Evolutionary conservation across 2,797 vertebrate genomes (phyloP), one percentile per base, ranked within the genome.

Genomic region (Melanotaenia parkinsoni): DNA sequence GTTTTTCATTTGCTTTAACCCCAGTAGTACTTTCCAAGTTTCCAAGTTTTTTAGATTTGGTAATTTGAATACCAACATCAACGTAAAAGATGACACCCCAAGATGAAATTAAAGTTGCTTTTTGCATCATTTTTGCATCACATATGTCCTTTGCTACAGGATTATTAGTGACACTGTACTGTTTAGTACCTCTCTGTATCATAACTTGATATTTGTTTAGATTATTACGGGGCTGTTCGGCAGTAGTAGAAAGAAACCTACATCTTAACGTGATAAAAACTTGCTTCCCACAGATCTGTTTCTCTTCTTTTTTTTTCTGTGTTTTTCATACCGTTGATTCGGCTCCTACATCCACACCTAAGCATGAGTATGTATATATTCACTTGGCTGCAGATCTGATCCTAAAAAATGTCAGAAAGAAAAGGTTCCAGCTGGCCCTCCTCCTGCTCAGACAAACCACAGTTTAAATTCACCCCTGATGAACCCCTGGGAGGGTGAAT

Each of bases 371-470:
- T 32, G 16, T 43, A 57, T 58, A 51, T 82, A 72, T 83, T 76
- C 70, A 74, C 50, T 81, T 84, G 74, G 59, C 79, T 70, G 57
- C 63, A 83, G 69, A 80, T 51, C 57, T 50, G 33, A 22, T 75
- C 53, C 57, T 65, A 26, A 70, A 77, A 72, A 72, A 75, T 81
- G 35, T 86, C 73, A 77, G 66, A 37, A 59, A 43, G 60, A 76
- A 64, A 79, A 71, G 22, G 35, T 61, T 82, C 76, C 84, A 93
- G 83, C 85, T 85, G 45, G 85, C 58, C 88, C 58, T 63, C 40
- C 82, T 68, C 70, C 30, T 47, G 20, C 59, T 76, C 74, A 69
- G 67, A 67, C 76, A 70, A 75, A 63, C 72, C 69, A 68, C 69
- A 33, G 30, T 72, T 70, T 75, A 61, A 67, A 77, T 69, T 69